Base-by-base conservation (phyloP, 1,140 invertebrate species). In the Hyles vespertilio region DNA sequence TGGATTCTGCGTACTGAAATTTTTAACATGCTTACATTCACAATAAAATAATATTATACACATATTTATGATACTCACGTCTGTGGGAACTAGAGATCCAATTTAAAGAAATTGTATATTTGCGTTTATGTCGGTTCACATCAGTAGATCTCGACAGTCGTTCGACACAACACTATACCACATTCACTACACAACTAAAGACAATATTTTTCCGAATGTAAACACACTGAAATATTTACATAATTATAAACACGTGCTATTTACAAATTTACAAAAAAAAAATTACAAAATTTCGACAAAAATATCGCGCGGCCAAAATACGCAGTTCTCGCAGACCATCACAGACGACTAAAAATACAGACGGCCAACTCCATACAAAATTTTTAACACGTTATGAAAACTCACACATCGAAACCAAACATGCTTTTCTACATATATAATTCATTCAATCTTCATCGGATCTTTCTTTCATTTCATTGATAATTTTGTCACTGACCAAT, bases 181-280 rank as follows among this genome's bases (percentile, higher is more conserved):
- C 45, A 36, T 53, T 12, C 33, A 59, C 59, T 44, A 44, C 12
- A 43, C n/a, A 32, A 43, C 43, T 44, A 43, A 12, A 22, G 40
- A 43, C 9, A 12, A 43, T 44, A 54, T 12, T 54, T 44, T 44
- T 22, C 6, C 5, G 3, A 9, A 54, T 36, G 12, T 36, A 47
- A 53, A 49, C 12, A 53, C 51, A 50, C 45, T 53, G 47, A 34
- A 34, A 61, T 58, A 61, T 62, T 64, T 64, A 54, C 56, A 63
- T 46, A 46, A 56, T 43, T 32, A 44, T 56, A 63, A 47, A 61
- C 44, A 65, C 45, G 60, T 22, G 5, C 52, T 64, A 63, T 77
- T 60, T 67, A 63, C 64, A 72, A 63, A 65, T 78, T 71, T 63
- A 74, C 65, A 70, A 40, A 52, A 51, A 59, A 59, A 58, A 69